Evolutionary conservation across 2,797 vertebrate species (phyloP).

Genomic region (Austrolebias charrua): DNA sequence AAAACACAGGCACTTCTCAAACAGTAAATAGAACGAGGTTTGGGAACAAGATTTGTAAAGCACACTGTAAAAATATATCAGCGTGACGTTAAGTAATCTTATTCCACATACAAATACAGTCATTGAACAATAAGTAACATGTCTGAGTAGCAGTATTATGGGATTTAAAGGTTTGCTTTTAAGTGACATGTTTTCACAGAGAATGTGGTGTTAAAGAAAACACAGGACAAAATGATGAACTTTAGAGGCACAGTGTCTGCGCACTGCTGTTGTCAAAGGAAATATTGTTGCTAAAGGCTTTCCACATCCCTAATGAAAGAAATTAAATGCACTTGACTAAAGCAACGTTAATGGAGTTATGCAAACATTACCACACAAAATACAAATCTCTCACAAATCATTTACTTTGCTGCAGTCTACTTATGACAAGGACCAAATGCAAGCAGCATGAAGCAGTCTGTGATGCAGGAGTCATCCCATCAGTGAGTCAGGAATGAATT

Average conservation of each 20-base stretch:
- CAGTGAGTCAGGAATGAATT: slow-evolving; percentile 25
- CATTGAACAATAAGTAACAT: not conserved
- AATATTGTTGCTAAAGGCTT: slow-evolving; percentile 43
- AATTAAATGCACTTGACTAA: slow-evolving; percentile 23
- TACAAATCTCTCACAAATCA: rapidly evolving
- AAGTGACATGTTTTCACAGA: slow-evolving; percentile 4
- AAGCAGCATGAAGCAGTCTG: not conserved
- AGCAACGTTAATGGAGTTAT: not conserved
- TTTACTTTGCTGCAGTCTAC: not conserved
- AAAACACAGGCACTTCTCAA: no score
- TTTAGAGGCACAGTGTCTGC: slow-evolving; percentile 10
- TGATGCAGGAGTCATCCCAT: not conserved
- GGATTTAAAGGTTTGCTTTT: not conserved
- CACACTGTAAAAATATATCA: no score
- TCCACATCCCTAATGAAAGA: slow-evolving; percentile 3
- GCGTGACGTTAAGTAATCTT: no score
- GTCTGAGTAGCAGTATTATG: not conserved
- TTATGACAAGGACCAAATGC: not conserved
- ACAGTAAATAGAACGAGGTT: no score
- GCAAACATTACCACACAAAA: slow-evolving; percentile 14
- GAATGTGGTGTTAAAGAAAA: not conserved
- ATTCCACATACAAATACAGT: no score
- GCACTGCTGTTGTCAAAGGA: slow-evolving; percentile 42
- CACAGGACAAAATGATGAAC: not conserved
- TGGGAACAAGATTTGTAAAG: no score